Evolutionary conservation across 2,797 vertebrate genomes (phyloP).

Genomic region (Pseudomugil tenellus): DNA sequence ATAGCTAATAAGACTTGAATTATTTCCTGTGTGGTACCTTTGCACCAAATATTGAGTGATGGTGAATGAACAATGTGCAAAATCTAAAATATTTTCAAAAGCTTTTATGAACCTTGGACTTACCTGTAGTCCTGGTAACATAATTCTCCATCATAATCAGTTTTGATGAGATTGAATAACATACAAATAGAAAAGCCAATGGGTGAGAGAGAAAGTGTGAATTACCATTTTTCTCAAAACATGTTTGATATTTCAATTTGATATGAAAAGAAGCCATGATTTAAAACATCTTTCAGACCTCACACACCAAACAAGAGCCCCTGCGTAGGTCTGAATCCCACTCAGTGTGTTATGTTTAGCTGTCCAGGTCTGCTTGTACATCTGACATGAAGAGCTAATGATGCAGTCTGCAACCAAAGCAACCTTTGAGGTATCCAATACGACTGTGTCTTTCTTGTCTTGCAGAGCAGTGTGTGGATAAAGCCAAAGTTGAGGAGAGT

Average conservation of each 20-base stretch:
- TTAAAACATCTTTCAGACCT: slow-evolving; percentile 1
- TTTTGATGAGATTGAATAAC: not conserved
- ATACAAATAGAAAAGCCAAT: not conserved
- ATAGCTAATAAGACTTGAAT: not conserved
- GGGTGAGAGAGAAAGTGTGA: not conserved
- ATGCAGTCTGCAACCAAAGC: not conserved
- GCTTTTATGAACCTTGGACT: not conserved
- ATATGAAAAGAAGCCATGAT: not conserved
- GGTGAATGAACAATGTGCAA: not conserved
- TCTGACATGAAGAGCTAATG: slow-evolving; percentile 2
- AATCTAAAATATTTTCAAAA: not conserved
- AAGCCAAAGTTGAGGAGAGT: slow-evolving; percentile 96
- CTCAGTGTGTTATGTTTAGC: not conserved
- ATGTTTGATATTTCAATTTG: not conserved
- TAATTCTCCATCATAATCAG: not conserved
- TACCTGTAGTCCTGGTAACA: not conserved
- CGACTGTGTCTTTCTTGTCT: slow-evolving; percentile 50
- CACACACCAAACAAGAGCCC: not conserved
- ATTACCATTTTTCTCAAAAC: not conserved
- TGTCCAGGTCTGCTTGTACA: slow-evolving; percentile 15
- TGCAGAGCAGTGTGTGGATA: slow-evolving; percentile 94
- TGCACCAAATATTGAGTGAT: not conserved
- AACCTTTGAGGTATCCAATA: slow-evolving; percentile 8
- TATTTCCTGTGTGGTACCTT: not conserved
- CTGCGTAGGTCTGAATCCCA: not conserved